Evolutionary conservation across 2,797 vertebrate genomes (phyloP).

Genomic region (Microchirus variegatus): DNA sequence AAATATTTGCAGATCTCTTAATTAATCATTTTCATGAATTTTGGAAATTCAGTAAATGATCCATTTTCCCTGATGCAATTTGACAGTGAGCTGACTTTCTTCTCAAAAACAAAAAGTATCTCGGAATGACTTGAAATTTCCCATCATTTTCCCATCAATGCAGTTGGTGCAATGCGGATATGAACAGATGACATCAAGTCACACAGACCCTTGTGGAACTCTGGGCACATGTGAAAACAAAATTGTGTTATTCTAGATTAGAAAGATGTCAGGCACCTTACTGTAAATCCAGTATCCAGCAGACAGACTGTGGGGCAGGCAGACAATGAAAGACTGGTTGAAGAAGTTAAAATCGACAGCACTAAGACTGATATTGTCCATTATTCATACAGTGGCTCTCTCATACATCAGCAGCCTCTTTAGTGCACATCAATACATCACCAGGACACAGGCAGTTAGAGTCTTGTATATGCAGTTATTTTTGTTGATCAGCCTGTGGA

Average conservation of each 20-base stretch:
- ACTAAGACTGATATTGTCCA: constrained; percentile 4
- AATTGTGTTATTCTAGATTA: neutral
- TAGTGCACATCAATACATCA: constrained; percentile 3
- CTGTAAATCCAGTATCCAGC: neutral
- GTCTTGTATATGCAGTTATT: constrained; percentile 2
- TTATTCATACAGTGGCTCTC: constrained; percentile 16
- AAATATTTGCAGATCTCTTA: no score
- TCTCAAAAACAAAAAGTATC: no score
- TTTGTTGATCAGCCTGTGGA: constrained; percentile 6
- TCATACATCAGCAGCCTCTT: constrained; percentile 8
- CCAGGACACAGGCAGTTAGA: constrained; percentile 1
- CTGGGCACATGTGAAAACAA: no score
- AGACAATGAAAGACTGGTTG: neutral
- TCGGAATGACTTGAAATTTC: no score
- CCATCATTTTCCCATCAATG: no score
- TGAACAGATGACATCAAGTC: no score
- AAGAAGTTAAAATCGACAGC: neutral
- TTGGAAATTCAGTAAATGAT: no score
- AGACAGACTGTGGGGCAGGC: neutral
- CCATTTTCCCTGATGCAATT: no score
- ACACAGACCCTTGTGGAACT: no score
- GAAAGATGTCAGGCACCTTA: neutral
- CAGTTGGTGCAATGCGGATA: no score
- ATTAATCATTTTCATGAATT: no score
- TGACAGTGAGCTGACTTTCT: no score